These are phyloP conservation scores for Ciconia boyciana DNA, from an alignment of 2,113 vertebrate species.

Conservation along the genomic window DNA sequence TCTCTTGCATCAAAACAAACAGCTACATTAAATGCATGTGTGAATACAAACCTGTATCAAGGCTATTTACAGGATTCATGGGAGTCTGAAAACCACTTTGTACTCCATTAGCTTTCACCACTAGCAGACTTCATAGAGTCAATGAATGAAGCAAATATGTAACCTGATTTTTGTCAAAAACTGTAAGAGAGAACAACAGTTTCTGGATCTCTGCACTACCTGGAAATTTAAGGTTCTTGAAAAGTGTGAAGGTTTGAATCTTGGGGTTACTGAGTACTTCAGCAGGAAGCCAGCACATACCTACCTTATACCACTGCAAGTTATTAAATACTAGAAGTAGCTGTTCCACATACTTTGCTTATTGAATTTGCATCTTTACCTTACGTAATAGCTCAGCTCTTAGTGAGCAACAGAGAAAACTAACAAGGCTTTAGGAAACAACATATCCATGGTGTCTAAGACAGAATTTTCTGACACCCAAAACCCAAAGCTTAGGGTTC, in stretches of 20 bases:
- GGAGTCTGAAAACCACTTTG: not conserved
- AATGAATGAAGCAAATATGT: not conserved
- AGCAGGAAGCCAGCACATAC: not conserved
- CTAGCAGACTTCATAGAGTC: not conserved
- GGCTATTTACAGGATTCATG: not conserved
- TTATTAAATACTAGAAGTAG: not conserved
- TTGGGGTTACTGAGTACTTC: not conserved
- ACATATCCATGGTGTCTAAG: not conserved
- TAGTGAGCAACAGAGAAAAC: not conserved
- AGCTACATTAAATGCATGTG: not conserved
- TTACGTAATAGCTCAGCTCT: not conserved
- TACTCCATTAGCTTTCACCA: not conserved
- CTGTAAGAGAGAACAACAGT: not conserved
- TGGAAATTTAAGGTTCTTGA: not conserved
- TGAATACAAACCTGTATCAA: not conserved
- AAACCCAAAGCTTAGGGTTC: not conserved
- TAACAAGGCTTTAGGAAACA: not conserved
- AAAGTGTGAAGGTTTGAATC: not conserved
- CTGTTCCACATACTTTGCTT: not conserved
- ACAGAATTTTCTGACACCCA: not conserved
- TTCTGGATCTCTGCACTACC: not conserved
- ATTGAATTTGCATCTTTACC: not conserved
- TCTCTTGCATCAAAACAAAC: not conserved
- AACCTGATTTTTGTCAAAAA: not conserved
- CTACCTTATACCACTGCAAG: not conserved